Evolutionary conservation across 2,113 vertebrate species (phyloP).

Genomic region (Zosterops japonicus): DNA sequence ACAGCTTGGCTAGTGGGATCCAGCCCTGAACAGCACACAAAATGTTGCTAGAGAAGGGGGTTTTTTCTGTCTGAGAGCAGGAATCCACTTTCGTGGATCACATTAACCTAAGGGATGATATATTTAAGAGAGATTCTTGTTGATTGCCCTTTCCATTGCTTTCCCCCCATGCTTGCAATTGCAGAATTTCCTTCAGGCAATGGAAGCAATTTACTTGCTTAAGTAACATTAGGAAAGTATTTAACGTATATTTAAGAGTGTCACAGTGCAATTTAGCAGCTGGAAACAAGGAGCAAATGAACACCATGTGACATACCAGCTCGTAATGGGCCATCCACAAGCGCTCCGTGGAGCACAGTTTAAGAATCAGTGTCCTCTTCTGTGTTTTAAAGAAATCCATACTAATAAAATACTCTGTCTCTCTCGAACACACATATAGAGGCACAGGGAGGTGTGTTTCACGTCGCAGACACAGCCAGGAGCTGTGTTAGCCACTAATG

Average conservation of each 20-base stretch:
- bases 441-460: background rate
- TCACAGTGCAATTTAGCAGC: slow-evolving; percentile 64
- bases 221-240: slow-evolving; percentile 61
- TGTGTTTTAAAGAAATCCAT: background rate
- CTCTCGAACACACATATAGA: background rate
- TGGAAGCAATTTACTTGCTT: slow-evolving; percentile 57
- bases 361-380: background rate
- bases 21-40: background rate
- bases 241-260: slow-evolving; percentile 64
- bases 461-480: background rate
- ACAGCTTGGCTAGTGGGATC: background rate
- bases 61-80: background rate
- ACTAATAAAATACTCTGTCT: background rate
- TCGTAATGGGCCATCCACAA: slow-evolving; percentile 12
- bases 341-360: background rate
- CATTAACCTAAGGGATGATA: background rate
- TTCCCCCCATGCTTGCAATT: background rate
- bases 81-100: background rate
- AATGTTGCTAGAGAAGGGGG: background rate
- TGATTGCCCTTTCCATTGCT: background rate
- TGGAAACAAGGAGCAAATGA: slow-evolving; percentile 61
- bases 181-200: slow-evolving; percentile 38
- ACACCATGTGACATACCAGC: slow-evolving; percentile 55
- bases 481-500: background rate
- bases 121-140: background rate